A percentile compares a stretch with the other conserved stretches of the same genome.
Conservation (phyloP, 2,888 invertebrate genomes). For the Apamea anceps region DNA sequence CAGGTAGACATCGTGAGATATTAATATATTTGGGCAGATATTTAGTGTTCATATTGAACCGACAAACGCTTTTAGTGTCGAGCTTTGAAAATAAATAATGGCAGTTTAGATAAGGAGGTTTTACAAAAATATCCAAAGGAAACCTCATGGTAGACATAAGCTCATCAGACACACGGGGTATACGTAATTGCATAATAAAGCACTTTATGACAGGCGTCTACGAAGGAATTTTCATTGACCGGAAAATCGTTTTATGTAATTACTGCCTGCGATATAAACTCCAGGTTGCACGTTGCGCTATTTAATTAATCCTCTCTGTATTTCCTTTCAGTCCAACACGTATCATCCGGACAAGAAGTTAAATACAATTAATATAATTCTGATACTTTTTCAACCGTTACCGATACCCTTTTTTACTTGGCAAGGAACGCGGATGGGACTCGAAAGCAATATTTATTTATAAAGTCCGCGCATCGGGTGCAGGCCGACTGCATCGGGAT, state of each 20-base stretch:
- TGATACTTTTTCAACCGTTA: slow-evolving; percentile 57
- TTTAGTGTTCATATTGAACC: slow-evolving; percentile 50
- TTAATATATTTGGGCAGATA: slow-evolving; percentile 52
- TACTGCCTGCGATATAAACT: slow-evolving; percentile 5
- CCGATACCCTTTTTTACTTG: slow-evolving; percentile 60
- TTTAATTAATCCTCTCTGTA: slow-evolving; percentile 29
- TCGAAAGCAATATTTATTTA: slow-evolving; percentile 66
- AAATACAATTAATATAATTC: slow-evolving; percentile 55
- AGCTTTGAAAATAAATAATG: slow-evolving; percentile 50
- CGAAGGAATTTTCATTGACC: slow-evolving; percentile 39
- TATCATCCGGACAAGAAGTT: slow-evolving; percentile 36
- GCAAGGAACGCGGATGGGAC: slow-evolving; percentile 66
- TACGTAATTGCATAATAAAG: slow-evolving; percentile 22
- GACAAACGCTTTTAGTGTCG: slow-evolving; percentile 51
- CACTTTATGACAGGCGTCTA: slow-evolving; percentile 9
- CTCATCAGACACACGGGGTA: slow-evolving; percentile 8
- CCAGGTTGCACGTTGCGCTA: background rate
- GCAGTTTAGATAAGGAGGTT: slow-evolving; percentile 41
- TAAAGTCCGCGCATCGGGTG: slow-evolving; percentile 62
- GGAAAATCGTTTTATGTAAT: slow-evolving; percentile 34
- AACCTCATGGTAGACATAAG: background rate
- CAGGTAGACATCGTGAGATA: slow-evolving; percentile 57
- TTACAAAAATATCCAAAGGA: slow-evolving; percentile 9
- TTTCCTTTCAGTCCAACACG: slow-evolving; percentile 32
- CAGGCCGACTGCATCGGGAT: slow-evolving; percentile 50